Percentiles rank a stretch among this genome's conserved stretches.
Conservation (phyloP, 1,140 invertebrate genomes). For the Aphidius ervi region DNA sequence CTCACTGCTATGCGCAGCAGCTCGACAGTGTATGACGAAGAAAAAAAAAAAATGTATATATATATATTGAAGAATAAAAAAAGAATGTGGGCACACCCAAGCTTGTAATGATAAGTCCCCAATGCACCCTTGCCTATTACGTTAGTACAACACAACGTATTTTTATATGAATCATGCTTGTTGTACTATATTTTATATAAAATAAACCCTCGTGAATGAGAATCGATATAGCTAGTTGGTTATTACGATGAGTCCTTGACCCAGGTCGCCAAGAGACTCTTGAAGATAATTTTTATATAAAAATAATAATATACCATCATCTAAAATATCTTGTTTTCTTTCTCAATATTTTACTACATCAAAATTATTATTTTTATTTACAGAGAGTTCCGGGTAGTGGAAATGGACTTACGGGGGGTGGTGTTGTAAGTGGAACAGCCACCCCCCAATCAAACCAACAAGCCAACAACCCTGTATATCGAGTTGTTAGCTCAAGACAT, state of each 20-base stretch:
- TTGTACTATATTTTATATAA: not conserved
- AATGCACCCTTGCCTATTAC: not conserved
- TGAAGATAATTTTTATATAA: not conserved
- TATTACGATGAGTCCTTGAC: conserved; percentile 25
- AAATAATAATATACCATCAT: not conserved
- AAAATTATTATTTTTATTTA: conserved; percentile 18
- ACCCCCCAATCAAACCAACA: conserved; percentile 49
- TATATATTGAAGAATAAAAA: too few species aligned
- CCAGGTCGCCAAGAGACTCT: conserved; percentile 14
- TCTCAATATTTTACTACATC: not conserved
- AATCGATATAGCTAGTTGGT: conserved; percentile 23
- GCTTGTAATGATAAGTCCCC: conserved; percentile 3
- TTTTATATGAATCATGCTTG: conserved; percentile 27
- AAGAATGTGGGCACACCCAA: conserved; percentile 19
- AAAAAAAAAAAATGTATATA: not conserved
- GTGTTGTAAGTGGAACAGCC: conserved; percentile 41
- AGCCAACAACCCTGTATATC: conserved; percentile 48
- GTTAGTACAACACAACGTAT: not conserved
- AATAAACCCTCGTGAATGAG: conserved; percentile 19
- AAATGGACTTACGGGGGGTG: conserved; percentile 49
- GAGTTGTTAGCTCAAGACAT: conserved; percentile 50
- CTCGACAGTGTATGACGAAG: conserved; percentile 12
- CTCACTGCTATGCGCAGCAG: conserved; percentile 18
- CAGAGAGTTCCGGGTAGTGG: conserved; percentile 48
- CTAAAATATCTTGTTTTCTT: conserved; percentile 3